Base-by-base conservation (phyloP, 2,113 vertebrate genomes). In the Oryzias curvinotus region DNA sequence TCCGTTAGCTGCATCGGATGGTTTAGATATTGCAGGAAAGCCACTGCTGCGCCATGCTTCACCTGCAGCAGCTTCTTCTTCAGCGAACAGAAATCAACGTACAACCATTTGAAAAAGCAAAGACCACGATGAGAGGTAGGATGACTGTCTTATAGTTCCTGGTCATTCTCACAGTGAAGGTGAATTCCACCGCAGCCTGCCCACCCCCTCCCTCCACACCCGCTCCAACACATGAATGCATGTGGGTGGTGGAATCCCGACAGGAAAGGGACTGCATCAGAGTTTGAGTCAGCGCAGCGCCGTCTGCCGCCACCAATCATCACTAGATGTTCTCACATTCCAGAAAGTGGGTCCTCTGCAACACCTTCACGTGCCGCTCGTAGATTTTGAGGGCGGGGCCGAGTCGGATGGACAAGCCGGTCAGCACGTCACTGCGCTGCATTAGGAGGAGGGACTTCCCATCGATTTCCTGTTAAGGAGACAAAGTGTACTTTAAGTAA, bases 331-430 rank as follows among this genome's bases (percentile, higher is more conserved):
- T 80, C 21, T 93, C 90, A 0, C 89, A 93, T 14, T 95, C 94
- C 83, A 95, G 91, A 59, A 96, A 96, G 78, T 95, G 94, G 88
- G 92, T 93, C 83, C 93, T 92, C 83, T 96, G 95, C 44, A 96
- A 90, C 79, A 93, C 92, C 78, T 96, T 96, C 30, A 96, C 90
- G 4, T 96, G 95, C 43, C 93, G 93, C 89, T 96, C 95, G 0
- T 96, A 96, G 78, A 96, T 96, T 81, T 96, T 96, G 61, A 96
- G 93, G 47, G 95, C 95, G 0, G 95, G 95, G 51, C 95, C 95
- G 14, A 96, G 92, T 69, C 93, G 92, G 85, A 96, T 96, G 1
- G 95, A 95, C 75, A 96, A 75, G 51, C 95, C 95, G 0, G 95
- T 96, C 78, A 96, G 78, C 64, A 96, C 95, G 13, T 96, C 95